Percentiles rank a stretch among this genome's conserved stretches.
These are phyloP conservation scores for Mellilla xanthometata DNA, from an alignment of 2,888 invertebrate genomes.

Conservation along the genomic window DNA sequence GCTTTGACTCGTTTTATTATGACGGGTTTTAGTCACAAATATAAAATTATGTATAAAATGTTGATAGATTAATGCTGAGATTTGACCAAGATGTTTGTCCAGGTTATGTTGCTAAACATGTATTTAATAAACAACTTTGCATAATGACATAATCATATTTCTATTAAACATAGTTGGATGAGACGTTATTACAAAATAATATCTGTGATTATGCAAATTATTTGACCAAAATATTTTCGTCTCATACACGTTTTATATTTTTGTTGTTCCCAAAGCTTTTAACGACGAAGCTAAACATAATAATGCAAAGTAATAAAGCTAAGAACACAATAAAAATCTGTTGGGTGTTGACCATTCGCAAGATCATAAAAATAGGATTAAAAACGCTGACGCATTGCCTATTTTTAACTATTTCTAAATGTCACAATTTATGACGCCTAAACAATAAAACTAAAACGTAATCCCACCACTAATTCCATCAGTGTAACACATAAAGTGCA, in stretches of 20 bases:
- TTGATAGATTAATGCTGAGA: too few species aligned
- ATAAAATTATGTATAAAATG: too few species aligned
- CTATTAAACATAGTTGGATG: not conserved
- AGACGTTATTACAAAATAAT: slow-evolving; percentile 1
- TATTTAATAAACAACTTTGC: not conserved
- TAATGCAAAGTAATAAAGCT: slow-evolving; percentile 9
- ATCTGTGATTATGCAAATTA: slow-evolving; percentile 3
- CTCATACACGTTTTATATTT: not conserved
- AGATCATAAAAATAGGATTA: slow-evolving; percentile 30
- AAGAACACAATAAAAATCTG: slow-evolving; percentile 16
- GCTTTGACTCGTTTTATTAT: too few species aligned
- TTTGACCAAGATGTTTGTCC: too few species aligned
- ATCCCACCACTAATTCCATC: slow-evolving; percentile 56
- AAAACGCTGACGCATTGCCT: slow-evolving; percentile 26
- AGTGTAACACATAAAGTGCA: slow-evolving; percentile 55
- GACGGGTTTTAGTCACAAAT: too few species aligned
- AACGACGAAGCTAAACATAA: not conserved
- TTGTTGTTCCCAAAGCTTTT: slow-evolving; percentile 2
- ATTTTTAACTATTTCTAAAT: slow-evolving; percentile 30
- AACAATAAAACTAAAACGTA: slow-evolving; percentile 39
- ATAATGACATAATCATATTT: not conserved
- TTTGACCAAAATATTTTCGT: slow-evolving; percentile 1
- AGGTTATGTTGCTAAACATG: too few species aligned
- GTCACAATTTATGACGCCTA: slow-evolving; percentile 43
- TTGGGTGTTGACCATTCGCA: slow-evolving; percentile 26